Evolutionary conservation across 2,888 invertebrate species (phyloP), one percentile per base, ranked within the genome.

Genomic region (Pseudococcus viburni): DNA sequence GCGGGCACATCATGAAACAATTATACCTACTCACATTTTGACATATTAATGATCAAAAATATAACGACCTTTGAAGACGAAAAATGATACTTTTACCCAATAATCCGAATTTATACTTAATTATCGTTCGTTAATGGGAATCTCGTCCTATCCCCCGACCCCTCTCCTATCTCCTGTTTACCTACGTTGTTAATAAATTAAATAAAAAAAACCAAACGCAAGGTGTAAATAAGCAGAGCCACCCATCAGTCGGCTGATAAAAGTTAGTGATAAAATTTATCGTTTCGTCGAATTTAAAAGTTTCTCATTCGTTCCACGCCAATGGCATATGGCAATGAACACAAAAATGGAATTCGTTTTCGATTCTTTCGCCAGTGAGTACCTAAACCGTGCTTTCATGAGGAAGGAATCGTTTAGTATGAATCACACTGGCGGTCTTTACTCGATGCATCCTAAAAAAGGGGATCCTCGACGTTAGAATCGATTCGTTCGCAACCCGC

Each of bases 401-500:
- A 42, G 42, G 42, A 42, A 42, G 46, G 59, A 59, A 59, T 59
- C 73, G 73, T 17, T 33, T 77, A n/a, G 77, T 77, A 77, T 17
- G 77, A 77, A 15, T 39, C 15, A 15, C 73, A 73, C 17, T 73
- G 6, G n/a, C 73, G 33, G 39, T 73, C 33, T 33, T 33, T 33
- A 73, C 33, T 73, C 73, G 73, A 73, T 73, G n/a, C 73, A 33
- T 73, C 33, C 73, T 73, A 73, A 73, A 73, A 83, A 83, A 83
- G 80, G 80, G 80, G 80, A 83, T 83, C 33, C 80, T 83, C 80
- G 39, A 9, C 19, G 46, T 19, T 9, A 83, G 80, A 83, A 83
- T 83, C 80, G 80, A 83, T 83, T 83, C 80, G 80, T 83, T 83
- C 80, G 80, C 46, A 73, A 17, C 73, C 39, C 73, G 73, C 26